A percentile compares a stretch with the other conserved stretches of the same genome.
Conservation (phyloP, 2,888 invertebrate species). For the Silvanus unidentatus region DNA sequence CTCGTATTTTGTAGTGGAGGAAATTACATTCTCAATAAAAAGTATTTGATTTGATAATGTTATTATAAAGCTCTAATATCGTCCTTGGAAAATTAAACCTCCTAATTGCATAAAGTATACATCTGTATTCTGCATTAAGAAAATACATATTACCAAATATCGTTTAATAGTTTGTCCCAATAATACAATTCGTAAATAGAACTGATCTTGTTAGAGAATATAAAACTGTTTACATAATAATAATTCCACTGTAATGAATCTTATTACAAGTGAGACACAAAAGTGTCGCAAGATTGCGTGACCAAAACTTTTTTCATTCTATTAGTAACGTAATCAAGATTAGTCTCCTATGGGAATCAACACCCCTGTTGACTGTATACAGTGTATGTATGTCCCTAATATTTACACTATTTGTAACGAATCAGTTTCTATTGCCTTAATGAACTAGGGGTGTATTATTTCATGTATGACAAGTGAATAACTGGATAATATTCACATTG, state of each 20-base stretch:
- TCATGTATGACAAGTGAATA: slow-evolving; percentile 3
- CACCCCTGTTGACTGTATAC: slow-evolving; percentile 27
- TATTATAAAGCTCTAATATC: too few relatives aligned
- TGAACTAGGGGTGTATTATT: slow-evolving; percentile 36
- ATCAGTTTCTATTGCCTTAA: slow-evolving; percentile 43
- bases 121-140: too few relatives aligned
- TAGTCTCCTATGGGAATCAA: slow-evolving; percentile 36
- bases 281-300: slow-evolving; percentile 34
- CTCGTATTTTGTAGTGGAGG: too few relatives aligned
- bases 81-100: neutral
- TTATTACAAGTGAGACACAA: slow-evolving; percentile 29
- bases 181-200: too few relatives aligned
- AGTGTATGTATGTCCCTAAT: slow-evolving; percentile 29
- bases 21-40: too few relatives aligned
- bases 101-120: too few relatives aligned
- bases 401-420: slow-evolving; percentile 45
- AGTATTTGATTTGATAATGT: too few relatives aligned
- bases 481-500: neutral
- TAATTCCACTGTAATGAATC: slow-evolving; percentile 31
- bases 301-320: slow-evolving; percentile 35
- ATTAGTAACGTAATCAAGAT: slow-evolving; percentile 45
- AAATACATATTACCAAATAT: too few relatives aligned
- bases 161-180: too few relatives aligned
- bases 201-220: slow-evolving; percentile 1
- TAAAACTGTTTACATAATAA: slow-evolving; percentile 16